These are phyloP conservation scores for Atta colombica DNA, from an alignment of 1,140 invertebrate genomes.

Conservation along the genomic window DNA sequence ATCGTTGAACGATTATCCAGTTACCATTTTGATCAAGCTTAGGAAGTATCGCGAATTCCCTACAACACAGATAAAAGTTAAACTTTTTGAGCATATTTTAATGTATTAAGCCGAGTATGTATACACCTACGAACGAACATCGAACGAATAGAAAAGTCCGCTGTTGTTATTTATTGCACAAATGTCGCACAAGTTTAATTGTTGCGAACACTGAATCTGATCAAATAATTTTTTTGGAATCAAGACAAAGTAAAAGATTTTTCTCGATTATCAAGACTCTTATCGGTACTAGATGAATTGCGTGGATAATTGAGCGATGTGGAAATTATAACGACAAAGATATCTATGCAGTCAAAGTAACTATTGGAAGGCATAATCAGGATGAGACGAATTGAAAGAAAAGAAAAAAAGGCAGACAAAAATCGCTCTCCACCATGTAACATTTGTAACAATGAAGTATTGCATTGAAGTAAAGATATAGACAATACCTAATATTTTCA, in stretches of 20 bases:
- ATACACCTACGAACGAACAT: no score
- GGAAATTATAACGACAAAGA: constrained; percentile 30
- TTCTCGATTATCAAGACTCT: neutral
- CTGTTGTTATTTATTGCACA: no score
- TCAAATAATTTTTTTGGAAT: no score
- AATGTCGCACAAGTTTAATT: no score
- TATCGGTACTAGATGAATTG: neutral
- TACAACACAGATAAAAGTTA: constrained; percentile 74
- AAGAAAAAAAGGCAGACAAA: neutral
- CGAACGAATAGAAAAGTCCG: no score
- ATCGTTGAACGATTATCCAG: constrained; percentile 88
- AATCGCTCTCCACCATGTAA: neutral
- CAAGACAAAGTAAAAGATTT: neutral
- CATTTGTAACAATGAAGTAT: no score
- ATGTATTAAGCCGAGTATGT: neutral
- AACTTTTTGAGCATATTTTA: neutral
- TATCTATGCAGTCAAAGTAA: constrained; percentile 59
- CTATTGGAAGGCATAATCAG: constrained; percentile 71
- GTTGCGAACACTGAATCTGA: no score
- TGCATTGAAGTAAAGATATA: no score
- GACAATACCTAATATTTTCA: neutral
- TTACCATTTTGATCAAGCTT: constrained; percentile 88
- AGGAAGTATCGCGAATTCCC: constrained; percentile 87
- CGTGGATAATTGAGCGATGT: neutral
- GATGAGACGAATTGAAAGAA: neutral